Evolutionary conservation across 2,888 invertebrate genomes (phyloP).

Genomic region (Drosophila pseudotalamancana): DNA sequence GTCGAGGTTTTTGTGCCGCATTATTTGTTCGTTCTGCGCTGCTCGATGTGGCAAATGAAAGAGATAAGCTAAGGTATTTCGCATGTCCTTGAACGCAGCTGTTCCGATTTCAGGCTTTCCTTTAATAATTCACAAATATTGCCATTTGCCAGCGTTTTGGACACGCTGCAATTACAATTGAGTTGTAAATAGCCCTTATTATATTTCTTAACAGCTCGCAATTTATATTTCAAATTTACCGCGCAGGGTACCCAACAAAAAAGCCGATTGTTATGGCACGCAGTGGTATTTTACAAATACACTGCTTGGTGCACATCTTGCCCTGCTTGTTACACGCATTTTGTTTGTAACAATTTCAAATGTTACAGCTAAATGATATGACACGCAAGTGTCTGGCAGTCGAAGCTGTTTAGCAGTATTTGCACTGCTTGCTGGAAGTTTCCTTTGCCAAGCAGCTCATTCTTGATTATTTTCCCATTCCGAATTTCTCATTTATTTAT

Average conservation of each 20-base stretch:
- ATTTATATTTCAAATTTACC: background rate
- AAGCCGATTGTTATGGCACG: background rate
- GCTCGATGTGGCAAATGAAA: slow-evolving; percentile 23
- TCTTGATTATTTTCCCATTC: background rate
- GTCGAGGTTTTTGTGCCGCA: slow-evolving; percentile 7
- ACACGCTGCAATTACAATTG: background rate
- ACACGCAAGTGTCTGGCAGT: no score
- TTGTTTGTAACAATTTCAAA: no score
- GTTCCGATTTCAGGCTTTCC: slow-evolving; percentile 28
- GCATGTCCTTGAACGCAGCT: slow-evolving; percentile 65
- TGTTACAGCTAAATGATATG: no score
- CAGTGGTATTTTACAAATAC: background rate
- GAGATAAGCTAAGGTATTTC: slow-evolving; percentile 19
- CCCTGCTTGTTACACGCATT: background rate
- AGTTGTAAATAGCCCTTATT: background rate
- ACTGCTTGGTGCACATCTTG: background rate
- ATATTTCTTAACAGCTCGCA: background rate
- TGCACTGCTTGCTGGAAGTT: no score
- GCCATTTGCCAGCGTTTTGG: background rate
- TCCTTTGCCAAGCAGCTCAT: slow-evolving; percentile 34
- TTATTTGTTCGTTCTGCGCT: no score
- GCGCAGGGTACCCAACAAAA: background rate
- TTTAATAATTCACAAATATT: slow-evolving; percentile 50
- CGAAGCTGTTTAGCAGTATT: no score
- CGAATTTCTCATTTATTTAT: background rate